Conservation (phyloP, 2,797 vertebrate species). For the Limosa lapponica region DNA sequence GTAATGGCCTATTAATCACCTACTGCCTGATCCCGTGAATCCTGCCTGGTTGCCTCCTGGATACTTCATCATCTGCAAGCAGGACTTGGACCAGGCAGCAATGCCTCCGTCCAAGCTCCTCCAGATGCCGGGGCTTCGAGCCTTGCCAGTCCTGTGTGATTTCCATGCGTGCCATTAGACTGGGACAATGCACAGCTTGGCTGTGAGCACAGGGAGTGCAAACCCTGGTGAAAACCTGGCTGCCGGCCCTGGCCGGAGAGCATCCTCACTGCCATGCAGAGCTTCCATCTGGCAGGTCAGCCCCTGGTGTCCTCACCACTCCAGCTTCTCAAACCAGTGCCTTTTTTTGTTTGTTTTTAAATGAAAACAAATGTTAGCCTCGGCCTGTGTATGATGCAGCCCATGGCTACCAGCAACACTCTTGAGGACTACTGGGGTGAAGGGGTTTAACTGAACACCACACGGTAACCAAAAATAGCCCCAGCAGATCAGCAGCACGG, state of each 20-base stretch:
- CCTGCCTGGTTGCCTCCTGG: not conserved
- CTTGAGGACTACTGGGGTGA: not conserved
- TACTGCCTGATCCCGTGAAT: not conserved
- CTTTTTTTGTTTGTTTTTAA: not conserved
- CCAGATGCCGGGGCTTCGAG: not conserved
- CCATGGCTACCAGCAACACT: not conserved
- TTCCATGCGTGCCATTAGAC: not conserved
- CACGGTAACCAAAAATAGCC: not conserved
- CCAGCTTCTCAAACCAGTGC: not conserved
- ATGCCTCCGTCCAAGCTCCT: not conserved
- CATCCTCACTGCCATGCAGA: not conserved
- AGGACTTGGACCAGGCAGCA: not conserved
- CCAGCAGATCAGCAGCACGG: not conserved
- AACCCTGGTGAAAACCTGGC: not conserved
- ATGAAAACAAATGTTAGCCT: not conserved
- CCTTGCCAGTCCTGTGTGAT: not conserved
- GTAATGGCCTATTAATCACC: conserved; percentile 40
- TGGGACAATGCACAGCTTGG: not conserved
- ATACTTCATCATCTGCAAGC: not conserved
- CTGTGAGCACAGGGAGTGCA: not conserved
- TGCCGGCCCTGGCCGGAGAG: accelerated
- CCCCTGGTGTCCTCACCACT: not conserved
- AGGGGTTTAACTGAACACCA: not conserved
- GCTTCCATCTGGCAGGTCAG: not conserved
- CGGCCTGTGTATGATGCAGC: accelerated